Evolutionary conservation across 1,140 invertebrate species (phyloP).

Genomic region (Tribolium madens): DNA sequence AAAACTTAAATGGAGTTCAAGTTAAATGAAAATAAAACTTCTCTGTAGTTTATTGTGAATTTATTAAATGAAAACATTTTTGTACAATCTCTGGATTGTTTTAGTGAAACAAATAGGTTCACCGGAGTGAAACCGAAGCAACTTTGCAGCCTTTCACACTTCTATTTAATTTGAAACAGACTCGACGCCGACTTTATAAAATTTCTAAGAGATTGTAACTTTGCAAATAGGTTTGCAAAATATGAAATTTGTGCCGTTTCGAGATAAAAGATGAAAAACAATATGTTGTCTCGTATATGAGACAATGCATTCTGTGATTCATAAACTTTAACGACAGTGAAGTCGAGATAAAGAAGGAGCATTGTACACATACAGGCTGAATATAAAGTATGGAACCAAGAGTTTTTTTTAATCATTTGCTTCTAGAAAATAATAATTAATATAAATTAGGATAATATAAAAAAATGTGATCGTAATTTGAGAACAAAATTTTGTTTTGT

Average conservation of each 20-base stretch:
- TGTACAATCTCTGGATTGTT: background rate
- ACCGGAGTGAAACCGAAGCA: background rate
- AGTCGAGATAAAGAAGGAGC: background rate
- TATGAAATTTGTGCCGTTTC: background rate
- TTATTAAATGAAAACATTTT: background rate
- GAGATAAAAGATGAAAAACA: slow-evolving; percentile 1
- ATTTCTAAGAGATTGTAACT: background rate
- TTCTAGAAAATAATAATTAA: too few relatives aligned
- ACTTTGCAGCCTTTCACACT: background rate
- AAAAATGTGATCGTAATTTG: too few relatives aligned
- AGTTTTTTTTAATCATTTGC: too few relatives aligned
- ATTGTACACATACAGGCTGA: background rate
- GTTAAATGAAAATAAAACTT: too few relatives aligned
- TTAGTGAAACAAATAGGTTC: background rate
- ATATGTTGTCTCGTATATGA: background rate
- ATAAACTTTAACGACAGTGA: slow-evolving; percentile 1
- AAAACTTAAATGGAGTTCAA: too few relatives aligned
- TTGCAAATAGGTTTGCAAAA: background rate
- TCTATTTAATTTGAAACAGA: background rate
- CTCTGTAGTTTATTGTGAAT: too few relatives aligned
- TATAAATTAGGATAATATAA: too few relatives aligned
- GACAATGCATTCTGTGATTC: slow-evolving; percentile 2
- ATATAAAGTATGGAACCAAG: too few relatives aligned
- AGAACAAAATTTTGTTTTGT: too few relatives aligned
- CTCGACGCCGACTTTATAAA: background rate